phyloP scores from a whole-genome alignment of 2,797 vertebrate genomes.

The Parotocinclus haroldoi region DNA sequence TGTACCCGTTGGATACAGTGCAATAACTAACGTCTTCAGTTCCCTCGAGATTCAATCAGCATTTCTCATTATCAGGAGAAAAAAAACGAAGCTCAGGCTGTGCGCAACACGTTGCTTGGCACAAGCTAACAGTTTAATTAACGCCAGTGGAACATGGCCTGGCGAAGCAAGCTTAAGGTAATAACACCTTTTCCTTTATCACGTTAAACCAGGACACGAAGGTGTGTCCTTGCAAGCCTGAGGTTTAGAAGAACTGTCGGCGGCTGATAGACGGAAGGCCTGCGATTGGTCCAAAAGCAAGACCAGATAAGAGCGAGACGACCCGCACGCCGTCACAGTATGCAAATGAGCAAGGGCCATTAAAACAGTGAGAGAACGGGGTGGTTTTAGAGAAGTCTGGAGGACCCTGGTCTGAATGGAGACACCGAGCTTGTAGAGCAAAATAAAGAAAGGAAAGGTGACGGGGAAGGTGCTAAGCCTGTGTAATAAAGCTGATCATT shows the following conservation, averaged over 20 bases:
- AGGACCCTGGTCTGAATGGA: conserved; percentile 15
- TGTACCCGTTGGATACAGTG: too few species aligned
- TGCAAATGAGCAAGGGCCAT: conserved; percentile 73
- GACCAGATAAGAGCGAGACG: conserved; percentile 65
- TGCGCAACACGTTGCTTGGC: too few species aligned
- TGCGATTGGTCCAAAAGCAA: conserved; percentile 43
- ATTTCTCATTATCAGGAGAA: too few species aligned
- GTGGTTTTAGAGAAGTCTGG: conserved; percentile 29
- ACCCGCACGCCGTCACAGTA: conserved; percentile 67
- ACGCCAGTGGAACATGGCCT: too few species aligned
- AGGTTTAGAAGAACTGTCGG: conserved; percentile 37
- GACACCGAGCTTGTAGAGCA: conserved; percentile 24
- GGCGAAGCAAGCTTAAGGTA: too few species aligned
- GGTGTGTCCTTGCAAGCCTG: conserved; percentile 28
- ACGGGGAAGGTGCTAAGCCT: conserved; percentile 35
- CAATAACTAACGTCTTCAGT: too few species aligned
- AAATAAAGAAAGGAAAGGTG: conserved; percentile 22
- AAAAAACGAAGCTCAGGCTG: too few species aligned
- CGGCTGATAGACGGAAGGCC: conserved; percentile 44
- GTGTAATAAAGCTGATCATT: conserved; percentile 42
- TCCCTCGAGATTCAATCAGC: too few species aligned
- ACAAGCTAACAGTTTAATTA: too few species aligned
- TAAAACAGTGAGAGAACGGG: conserved; percentile 58
- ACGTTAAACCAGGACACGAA: conserved; percentile 28
- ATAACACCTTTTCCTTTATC: background rate